Conservation (phyloP, 2,113 vertebrate genomes). For the Cavia porcellus region DNA sequence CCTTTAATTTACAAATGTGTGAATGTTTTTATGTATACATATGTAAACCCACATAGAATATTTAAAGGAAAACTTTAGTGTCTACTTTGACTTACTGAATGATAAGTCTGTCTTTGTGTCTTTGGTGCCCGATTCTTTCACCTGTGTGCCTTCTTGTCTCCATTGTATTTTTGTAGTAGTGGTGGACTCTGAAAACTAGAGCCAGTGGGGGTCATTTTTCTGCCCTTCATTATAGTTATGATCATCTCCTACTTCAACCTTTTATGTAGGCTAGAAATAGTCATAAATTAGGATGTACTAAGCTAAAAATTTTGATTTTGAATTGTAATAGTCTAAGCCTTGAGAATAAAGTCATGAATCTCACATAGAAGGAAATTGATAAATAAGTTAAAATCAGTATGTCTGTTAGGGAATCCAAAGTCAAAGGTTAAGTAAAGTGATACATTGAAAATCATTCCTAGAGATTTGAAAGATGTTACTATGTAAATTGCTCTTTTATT, state of each 20-base stretch:
- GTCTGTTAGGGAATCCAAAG: neutral
- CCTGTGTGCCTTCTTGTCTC: neutral
- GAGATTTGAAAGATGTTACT: neutral
- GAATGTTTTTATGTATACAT: neutral
- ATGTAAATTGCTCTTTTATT: neutral
- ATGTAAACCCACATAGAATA: neutral
- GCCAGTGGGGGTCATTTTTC: neutral
- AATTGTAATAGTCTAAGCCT: conserved; percentile 12
- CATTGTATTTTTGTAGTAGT: neutral
- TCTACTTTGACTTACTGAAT: neutral
- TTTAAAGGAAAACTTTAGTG: neutral
- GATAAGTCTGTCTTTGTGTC: neutral
- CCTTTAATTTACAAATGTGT: neutral
- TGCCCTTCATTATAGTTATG: neutral
- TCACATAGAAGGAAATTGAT: neutral
- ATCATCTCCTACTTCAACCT: neutral
- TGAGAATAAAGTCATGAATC: conserved; percentile 1
- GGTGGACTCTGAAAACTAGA: neutral
- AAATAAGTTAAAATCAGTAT: neutral
- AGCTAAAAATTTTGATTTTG: neutral
- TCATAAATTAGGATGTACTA: neutral
- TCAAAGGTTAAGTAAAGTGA: neutral
- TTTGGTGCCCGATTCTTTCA: neutral
- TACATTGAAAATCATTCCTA: neutral
- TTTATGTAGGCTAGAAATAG: neutral